Evolutionary conservation across 2,888 invertebrate genomes (phyloP), one percentile per base, ranked within the genome.

Genomic region (Drosophila bunnanda): DNA sequence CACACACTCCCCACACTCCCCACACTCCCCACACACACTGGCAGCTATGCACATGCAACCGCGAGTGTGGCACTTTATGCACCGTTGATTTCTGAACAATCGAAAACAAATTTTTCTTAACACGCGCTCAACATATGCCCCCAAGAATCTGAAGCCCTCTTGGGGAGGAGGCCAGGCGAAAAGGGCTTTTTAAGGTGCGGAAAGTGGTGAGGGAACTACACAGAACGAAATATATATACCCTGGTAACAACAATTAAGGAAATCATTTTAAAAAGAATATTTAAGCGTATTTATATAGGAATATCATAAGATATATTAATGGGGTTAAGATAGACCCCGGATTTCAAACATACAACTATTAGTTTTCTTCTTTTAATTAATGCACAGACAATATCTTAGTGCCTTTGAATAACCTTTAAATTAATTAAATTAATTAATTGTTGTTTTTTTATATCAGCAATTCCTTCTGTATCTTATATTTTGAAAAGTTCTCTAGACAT

Each of bases 21-120:
- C n/a, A n/a, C n/a, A 10, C 64, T 38, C 64, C 28, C 9, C 56
- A 46, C 32, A 25, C 48, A 48, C 53, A 43, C 41, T 38, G 54
- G 62, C 53, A 71, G 58, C 58, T 53, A 59, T 64, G 66, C 66
- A 76, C 48, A 69, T 62, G 55, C 44, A 64, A 39, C 56, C 68
- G 69, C 70, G 85, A 88, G 86, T 88, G 85, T 86, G 88, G 82
- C 85, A 88, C 67, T 86, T 82, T 88, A 75, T 78, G 86, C 82
- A 54, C 80, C 77, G 88, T 52, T 88, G 82, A 71, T 68, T 73
- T 78, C 75, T 83, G 71, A 67, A 88, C 85, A 88, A 88, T 86
- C 76, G 78, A 77, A 82, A 78, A 76, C 60, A 69, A 70, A 82
- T 64, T 64, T 74, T 74, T 77, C 61, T 59, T 65, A 74, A 69